Evolutionary conservation across 2,113 vertebrate species (phyloP).

Genomic region (Sorex araneus): DNA sequence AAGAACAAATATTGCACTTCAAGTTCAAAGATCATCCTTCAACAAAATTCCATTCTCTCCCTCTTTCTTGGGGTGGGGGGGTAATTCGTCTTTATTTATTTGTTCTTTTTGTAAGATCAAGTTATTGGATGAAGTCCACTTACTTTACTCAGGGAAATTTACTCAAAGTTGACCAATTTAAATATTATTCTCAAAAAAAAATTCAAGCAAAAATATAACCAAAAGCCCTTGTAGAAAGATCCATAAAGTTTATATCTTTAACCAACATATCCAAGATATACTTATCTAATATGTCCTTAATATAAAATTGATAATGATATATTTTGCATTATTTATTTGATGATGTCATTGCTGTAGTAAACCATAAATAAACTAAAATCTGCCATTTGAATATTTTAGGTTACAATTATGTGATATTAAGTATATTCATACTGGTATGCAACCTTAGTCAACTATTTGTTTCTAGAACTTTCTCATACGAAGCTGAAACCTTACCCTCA

Average conservation of each 20-base stretch:
- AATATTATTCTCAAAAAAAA: not conserved
- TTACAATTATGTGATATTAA: not conserved
- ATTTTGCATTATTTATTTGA: constrained; percentile 38
- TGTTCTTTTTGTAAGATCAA: too few relatives aligned
- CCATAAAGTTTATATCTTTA: not conserved
- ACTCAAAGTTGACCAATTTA: not conserved
- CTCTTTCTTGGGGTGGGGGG: too few relatives aligned
- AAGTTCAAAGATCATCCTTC: too few relatives aligned
- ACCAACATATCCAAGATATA: not conserved
- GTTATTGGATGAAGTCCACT: too few relatives aligned
- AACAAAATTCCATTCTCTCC: too few relatives aligned
- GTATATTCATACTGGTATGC: not conserved
- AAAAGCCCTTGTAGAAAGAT: not conserved
- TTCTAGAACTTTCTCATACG: constrained; percentile 5
- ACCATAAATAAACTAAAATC: not conserved
- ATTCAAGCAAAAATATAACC: not conserved
- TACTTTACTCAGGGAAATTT: not conserved
- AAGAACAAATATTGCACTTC: too few relatives aligned
- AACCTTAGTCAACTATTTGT: not conserved
- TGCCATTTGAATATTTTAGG: not conserved
- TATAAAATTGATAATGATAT: not conserved
- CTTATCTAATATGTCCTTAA: constrained; percentile 1
- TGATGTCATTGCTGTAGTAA: constrained; percentile 57
- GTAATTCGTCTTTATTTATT: too few relatives aligned
- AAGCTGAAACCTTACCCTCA: not conserved